These are phyloP conservation scores for Omphaloscelis lunosa DNA, from an alignment of 2,888 invertebrate species.

Conservation along the genomic window DNA sequence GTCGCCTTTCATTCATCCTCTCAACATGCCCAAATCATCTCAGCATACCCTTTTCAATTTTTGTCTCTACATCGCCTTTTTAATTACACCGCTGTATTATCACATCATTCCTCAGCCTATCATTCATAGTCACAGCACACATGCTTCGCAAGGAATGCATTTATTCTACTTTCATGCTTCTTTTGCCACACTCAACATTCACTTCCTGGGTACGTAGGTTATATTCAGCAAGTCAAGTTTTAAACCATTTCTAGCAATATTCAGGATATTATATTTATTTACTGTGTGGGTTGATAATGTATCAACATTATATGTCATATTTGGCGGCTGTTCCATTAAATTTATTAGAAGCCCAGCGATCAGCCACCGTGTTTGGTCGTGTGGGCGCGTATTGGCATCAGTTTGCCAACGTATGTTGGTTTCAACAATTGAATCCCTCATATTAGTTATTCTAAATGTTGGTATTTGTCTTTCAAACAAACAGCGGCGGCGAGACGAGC, in stretches of 20 bases:
- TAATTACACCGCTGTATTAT: too few species aligned
- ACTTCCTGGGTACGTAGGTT: too few species aligned
- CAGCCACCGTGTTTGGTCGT: background rate
- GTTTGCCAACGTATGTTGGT: background rate
- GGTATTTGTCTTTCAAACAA: background rate
- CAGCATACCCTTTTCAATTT: too few species aligned
- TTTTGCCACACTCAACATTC: too few species aligned
- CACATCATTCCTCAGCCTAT: too few species aligned
- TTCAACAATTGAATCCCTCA: background rate
- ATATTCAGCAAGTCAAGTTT: background rate
- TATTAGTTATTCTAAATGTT: background rate
- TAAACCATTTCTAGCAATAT: background rate
- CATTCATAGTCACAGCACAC: too few species aligned
- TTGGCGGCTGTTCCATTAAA: slow-evolving; percentile 2
- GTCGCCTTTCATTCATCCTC: too few species aligned
- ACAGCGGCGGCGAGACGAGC: too few species aligned
- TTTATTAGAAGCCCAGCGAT: background rate
- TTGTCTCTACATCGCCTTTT: too few species aligned
- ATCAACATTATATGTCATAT: background rate
- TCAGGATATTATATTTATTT: background rate
- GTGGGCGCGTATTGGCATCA: slow-evolving; percentile 21
- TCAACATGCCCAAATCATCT: too few species aligned
- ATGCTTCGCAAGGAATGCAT: too few species aligned
- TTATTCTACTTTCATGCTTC: too few species aligned
- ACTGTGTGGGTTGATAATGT: background rate